Conservation (phyloP, 2,113 vertebrate species). For the Spilogale gracilis region DNA sequence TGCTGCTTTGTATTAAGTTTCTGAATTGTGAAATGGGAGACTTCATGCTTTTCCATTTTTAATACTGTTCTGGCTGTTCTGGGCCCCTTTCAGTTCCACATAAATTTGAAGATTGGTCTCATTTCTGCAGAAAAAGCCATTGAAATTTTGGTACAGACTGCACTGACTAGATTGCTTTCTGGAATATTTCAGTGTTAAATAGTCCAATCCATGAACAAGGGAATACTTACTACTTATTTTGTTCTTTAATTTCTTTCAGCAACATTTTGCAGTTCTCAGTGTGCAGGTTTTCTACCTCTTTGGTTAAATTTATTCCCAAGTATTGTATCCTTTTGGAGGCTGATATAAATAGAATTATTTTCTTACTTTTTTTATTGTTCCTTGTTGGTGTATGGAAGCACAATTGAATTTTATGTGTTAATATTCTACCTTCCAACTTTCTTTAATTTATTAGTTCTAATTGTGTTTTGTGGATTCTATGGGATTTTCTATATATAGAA, state of each 20-base stretch:
- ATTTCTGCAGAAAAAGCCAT: not conserved
- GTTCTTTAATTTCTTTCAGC: constrained; percentile 3
- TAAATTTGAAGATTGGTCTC: not conserved
- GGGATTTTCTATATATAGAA: too few species aligned
- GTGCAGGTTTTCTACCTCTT: not conserved
- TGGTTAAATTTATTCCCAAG: constrained; percentile 1
- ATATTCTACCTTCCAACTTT: too few species aligned
- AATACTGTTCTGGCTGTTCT: not conserved
- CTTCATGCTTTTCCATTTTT: constrained; percentile 17
- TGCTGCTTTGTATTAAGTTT: not conserved
- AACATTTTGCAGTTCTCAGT: constrained; percentile 13
- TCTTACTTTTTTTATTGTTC: not conserved
- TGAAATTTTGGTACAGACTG: not conserved
- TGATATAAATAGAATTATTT: not conserved
- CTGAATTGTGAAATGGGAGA: not conserved
- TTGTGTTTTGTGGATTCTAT: too few species aligned
- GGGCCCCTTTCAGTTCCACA: not conserved
- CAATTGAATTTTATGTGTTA: too few species aligned
- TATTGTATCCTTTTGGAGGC: constrained; percentile 26
- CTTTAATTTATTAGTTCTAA: too few species aligned
- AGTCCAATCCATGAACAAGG: not conserved
- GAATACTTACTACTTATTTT: constrained; percentile 14
- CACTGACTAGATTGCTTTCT: constrained; percentile 6
- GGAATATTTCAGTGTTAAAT: not conserved
- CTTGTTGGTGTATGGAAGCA: too few species aligned